Percentiles rank a stretch among this genome's conserved stretches.
These are phyloP conservation scores for Aegotheles bennettii DNA, from an alignment of 2,113 vertebrate genomes.

Conservation along the genomic window DNA sequence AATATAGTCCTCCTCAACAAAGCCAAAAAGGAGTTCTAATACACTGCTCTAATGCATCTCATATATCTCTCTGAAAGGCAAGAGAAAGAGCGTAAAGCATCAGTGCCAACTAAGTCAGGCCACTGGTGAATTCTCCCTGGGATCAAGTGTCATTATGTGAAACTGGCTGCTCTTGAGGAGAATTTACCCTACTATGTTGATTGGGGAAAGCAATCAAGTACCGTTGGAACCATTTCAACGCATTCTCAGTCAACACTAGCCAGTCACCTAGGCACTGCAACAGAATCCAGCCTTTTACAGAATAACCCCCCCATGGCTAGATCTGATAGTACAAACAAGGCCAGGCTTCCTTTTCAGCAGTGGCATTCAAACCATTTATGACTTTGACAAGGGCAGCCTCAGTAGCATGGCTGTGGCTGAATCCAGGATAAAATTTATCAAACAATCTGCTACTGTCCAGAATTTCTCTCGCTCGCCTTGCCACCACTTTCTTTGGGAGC, in stretches of 20 bases:
- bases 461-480: constrained; percentile 10
- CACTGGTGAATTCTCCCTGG: constrained; percentile 42
- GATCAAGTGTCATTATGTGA: constrained; percentile 65
- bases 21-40: constrained; percentile 38
- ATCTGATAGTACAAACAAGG: constrained; percentile 69
- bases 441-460: constrained; percentile 55
- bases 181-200: constrained; percentile 49
- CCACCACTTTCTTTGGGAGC: constrained; percentile 42
- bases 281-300: constrained; percentile 57
- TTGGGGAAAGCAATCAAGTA: constrained; percentile 57
- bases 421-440: constrained; percentile 43
- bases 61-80: constrained; percentile 55
- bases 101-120: constrained; percentile 46
- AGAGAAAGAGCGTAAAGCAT: constrained; percentile 23
- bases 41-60: constrained; percentile 47
- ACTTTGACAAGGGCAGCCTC: constrained; percentile 61
- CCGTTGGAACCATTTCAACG: constrained; percentile 33
- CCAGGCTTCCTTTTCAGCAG: constrained; percentile 61
- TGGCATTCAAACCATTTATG: constrained; percentile 43
- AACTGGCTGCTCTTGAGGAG: constrained; percentile 49
- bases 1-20: constrained; percentile 32
- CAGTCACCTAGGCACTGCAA: constrained; percentile 66
- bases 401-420: constrained; percentile 27
- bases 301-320: constrained; percentile 39
- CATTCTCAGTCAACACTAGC: constrained; percentile 61